Conservation (phyloP, 2,113 vertebrate genomes). For the Muntiacus muntjak region DNA sequence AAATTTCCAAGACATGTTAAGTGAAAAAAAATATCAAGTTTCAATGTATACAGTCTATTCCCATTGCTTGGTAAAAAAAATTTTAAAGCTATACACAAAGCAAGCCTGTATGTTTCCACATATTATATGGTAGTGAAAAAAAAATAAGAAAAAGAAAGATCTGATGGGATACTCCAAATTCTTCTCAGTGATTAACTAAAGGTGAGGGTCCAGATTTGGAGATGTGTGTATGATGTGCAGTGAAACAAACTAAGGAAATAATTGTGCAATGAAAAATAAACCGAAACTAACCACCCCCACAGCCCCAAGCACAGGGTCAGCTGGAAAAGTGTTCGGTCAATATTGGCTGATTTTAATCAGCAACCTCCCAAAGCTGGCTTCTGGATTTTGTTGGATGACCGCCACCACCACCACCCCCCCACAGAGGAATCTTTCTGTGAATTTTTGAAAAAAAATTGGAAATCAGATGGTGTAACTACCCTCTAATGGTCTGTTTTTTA, state of each 20-base stretch:
- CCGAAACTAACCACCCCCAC: not conserved
- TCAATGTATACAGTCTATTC: not conserved
- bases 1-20: not conserved
- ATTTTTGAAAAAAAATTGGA: not conserved
- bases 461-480: not conserved
- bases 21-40: not conserved
- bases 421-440: not conserved
- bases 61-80: not conserved
- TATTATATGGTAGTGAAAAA: not conserved
- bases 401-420: too few relatives aligned
- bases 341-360: not conserved
- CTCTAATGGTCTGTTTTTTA: not conserved
- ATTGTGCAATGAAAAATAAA: not conserved
- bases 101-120: not conserved
- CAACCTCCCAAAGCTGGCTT: not conserved
- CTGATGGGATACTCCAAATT: not conserved
- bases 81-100: not conserved
- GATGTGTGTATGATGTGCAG: not conserved
- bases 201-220: not conserved
- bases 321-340: not conserved
- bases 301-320: not conserved
- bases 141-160: not conserved
- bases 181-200: not conserved
- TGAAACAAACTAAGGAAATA: not conserved
- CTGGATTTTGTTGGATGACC: not conserved